A percentile compares a stretch with the other conserved stretches of the same genome.
These are phyloP conservation scores for Spilarctia lutea DNA, from an alignment of 2,888 invertebrate genomes.

Conservation along the genomic window DNA sequence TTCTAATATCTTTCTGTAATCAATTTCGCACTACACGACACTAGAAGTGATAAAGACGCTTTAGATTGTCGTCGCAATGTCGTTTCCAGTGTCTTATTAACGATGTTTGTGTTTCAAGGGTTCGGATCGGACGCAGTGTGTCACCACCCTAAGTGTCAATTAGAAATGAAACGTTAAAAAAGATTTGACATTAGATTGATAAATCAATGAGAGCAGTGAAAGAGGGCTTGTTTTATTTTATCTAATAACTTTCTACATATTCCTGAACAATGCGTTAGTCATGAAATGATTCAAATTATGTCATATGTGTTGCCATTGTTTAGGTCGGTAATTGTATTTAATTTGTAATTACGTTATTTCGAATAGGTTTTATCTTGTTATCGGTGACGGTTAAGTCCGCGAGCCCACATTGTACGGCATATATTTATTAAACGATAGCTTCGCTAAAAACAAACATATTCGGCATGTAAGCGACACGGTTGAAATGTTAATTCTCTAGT, in stretches of 20 bases:
- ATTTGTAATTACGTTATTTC: conserved; percentile 65
- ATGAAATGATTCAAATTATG: conserved; percentile 73
- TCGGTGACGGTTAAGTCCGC: conserved; percentile 58
- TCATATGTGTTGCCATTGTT: conserved; percentile 84
- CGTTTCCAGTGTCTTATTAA: no score
- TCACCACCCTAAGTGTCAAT: not conserved
- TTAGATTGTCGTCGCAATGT: no score
- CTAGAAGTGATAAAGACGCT: no score
- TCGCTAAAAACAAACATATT: conserved; percentile 70
- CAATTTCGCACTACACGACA: not conserved
- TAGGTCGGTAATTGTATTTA: conserved; percentile 71
- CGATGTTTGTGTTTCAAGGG: no score
- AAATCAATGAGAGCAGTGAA: conserved; percentile 36
- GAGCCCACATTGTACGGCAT: conserved; percentile 54
- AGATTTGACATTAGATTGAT: conserved; percentile 17
- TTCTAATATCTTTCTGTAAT: not conserved
- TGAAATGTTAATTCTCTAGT: conserved; percentile 85
- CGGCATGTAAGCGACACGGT: conserved; percentile 74
- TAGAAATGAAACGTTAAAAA: not conserved
- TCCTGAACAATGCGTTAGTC: conserved; percentile 77
- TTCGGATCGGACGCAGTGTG: no score
- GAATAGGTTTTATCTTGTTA: conserved; percentile 71
- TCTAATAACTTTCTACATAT: conserved; percentile 46
- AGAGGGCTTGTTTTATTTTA: conserved; percentile 39
- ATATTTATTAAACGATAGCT: conserved; percentile 67